These are phyloP conservation scores for Microplitis deprimator DNA, from an alignment of 2,888 invertebrate genomes.

Conservation along the genomic window DNA sequence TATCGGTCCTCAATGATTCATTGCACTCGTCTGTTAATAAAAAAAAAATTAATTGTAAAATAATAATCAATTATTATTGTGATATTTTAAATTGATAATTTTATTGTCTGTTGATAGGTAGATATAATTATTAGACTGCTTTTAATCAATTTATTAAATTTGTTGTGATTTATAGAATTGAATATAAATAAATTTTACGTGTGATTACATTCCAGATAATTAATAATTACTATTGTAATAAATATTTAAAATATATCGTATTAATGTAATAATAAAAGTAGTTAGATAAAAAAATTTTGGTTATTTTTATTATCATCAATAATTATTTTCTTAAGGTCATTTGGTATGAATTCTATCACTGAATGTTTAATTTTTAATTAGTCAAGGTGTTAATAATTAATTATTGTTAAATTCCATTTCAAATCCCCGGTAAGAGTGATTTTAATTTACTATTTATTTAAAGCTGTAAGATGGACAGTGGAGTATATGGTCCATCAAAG, in stretches of 20 bases:
- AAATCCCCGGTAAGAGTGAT: too few relatives aligned
- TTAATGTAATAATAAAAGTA: slow-evolving; percentile 8
- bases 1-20: slow-evolving; percentile 63
- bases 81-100: slow-evolving; percentile 6
- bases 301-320: not conserved
- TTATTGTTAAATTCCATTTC: too few relatives aligned
- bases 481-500: too few relatives aligned
- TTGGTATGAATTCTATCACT: too few relatives aligned
- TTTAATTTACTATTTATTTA: too few relatives aligned
- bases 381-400: too few relatives aligned
- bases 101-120: not conserved
- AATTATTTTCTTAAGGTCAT: too few relatives aligned
- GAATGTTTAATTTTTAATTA: too few relatives aligned
- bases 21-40: slow-evolving; percentile 64
- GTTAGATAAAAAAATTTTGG: not conserved
- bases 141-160: not conserved
- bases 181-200: slow-evolving; percentile 20
- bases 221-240: slow-evolving; percentile 30
- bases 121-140: not conserved
- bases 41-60: slow-evolving; percentile 24
- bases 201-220: slow-evolving; percentile 28
- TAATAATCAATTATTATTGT: slow-evolving; percentile 27
- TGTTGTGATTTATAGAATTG: not conserved
- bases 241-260: slow-evolving; percentile 22
- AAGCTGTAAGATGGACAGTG: too few relatives aligned